These are phyloP conservation scores for Spea bombifrons DNA, from an alignment of 2,113 vertebrate species.

Conservation along the genomic window DNA sequence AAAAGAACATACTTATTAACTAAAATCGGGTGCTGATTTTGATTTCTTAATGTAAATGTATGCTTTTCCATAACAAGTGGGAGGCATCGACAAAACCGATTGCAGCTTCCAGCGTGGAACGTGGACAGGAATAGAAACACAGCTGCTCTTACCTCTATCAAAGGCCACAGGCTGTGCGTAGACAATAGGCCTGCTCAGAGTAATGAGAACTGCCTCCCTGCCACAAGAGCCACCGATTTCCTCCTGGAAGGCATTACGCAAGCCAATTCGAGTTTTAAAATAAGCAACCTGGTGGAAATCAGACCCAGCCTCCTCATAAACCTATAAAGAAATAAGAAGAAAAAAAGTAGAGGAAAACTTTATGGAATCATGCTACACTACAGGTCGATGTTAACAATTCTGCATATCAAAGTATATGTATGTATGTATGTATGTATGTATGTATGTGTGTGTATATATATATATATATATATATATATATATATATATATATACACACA, in stretches of 20 bases:
- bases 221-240: slow-evolving; percentile 94
- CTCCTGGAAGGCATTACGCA: slow-evolving; percentile 92
- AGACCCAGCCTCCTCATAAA: slow-evolving; percentile 96
- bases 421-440: no score
- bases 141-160: slow-evolving; percentile 80
- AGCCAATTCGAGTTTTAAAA: slow-evolving; percentile 93
- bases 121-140: not conserved
- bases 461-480: no score
- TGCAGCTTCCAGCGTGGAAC: not conserved
- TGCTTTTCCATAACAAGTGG: no score
- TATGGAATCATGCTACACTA: no score
- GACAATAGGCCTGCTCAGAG: slow-evolving; percentile 92
- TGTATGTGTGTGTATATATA: no score
- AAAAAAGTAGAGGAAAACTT: not conserved
- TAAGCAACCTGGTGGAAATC: slow-evolving; percentile 98
- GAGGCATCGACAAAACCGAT: not conserved
- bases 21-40: not conserved
- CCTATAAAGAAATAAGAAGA: slow-evolving; percentile 62
- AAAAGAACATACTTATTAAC: not conserved
- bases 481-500: no score
- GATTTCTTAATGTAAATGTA: no score
- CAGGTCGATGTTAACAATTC: no score
- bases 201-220: slow-evolving; percentile 95
- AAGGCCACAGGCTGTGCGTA: slow-evolving; percentile 97
- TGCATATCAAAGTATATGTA: no score